Evolutionary conservation across 2,888 invertebrate species (phyloP), one percentile per base, ranked within the genome.

Genomic region (Sialis fuliginosa): DNA sequence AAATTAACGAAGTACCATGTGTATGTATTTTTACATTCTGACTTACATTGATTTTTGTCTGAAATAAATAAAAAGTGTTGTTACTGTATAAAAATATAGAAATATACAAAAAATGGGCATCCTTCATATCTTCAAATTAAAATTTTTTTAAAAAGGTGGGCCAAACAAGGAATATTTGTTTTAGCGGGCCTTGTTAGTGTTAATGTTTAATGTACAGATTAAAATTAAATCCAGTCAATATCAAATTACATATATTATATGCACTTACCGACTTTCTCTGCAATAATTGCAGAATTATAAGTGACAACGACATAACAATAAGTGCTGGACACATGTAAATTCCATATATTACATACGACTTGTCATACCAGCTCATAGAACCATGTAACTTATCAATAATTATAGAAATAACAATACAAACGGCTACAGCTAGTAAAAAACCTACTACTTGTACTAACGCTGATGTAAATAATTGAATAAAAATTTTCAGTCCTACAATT

Each of bases 361-460:
- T 61, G 2, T 73, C 65, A 53, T 70, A 79, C 78, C 79, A 80
- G 45, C 71, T 67, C 69, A 79, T 68, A 4, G 69, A 64, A 49
- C 65, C 51, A 40, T 65, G 63, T 39, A 62, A 47, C 10, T 58
- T 46, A 52, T 71, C 69, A 55, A 70, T 59, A 5, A 67, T 51
- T 0, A 62, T 44, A 2, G 61, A 67, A 30, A 66, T 50, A 0
- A 62, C 46, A 6, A 65, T 48, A 12, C 60, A 54, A 1, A 65
- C 42, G 2, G 55, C 50, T 3, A 56, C 48, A 6, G 61, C 64
- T 0, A 58, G 52, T 8, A 44, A 54, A 53, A 49, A 65, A 49
- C 48, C 65, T 53, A 42, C 56, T 10, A 34, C 59, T 39, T 53
- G 54, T 8, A 52, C 45, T 30, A 43, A 42, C 34, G 49, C 13